A percentile compares a stretch with the other conserved stretches of the same genome.
phyloP scores from a whole-genome alignment of 2,888 invertebrate species.

The Argynnis bischoffii region DNA sequence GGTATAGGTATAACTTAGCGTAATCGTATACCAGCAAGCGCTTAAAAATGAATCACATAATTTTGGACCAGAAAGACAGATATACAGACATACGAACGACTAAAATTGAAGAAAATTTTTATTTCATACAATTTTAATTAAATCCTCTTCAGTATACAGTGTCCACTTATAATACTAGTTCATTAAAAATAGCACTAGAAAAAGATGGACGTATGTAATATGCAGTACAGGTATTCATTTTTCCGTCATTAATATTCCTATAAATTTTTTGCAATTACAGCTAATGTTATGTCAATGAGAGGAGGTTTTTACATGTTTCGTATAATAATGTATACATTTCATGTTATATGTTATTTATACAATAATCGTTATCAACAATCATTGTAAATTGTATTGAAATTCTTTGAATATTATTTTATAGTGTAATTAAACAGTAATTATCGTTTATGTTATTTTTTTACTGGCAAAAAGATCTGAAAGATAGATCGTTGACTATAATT shows the following conservation, averaged over 20 bases:
- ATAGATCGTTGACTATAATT: no score
- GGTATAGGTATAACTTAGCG: no score
- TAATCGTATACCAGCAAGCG: no score
- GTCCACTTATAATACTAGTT: constrained; percentile 28
- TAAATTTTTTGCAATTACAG: constrained; percentile 38
- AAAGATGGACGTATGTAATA: constrained; percentile 34
- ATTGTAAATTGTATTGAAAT: constrained; percentile 11
- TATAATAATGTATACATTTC: constrained; percentile 31
- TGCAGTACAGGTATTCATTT: constrained; percentile 33
- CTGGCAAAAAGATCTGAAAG: no score
- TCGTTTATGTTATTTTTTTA: no score
- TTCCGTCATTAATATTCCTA: constrained; percentile 37
- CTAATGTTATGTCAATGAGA: constrained; percentile 35
- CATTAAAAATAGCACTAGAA: constrained; percentile 23
- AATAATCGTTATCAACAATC: background rate
- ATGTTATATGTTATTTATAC: background rate
- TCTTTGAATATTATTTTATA: background rate
- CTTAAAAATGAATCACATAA: no score
- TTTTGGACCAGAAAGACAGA: no score
- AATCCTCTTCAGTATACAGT: background rate
- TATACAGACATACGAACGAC: no score
- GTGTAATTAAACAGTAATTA: no score
- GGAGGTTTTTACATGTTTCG: constrained; percentile 28
- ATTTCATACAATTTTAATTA: background rate
- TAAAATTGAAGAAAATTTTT: background rate